Percentiles rank a stretch among this genome's conserved stretches.
Evolutionary conservation across 2,113 vertebrate genomes (phyloP).

Genomic region (Rhinolophus ferrumequinum): DNA sequence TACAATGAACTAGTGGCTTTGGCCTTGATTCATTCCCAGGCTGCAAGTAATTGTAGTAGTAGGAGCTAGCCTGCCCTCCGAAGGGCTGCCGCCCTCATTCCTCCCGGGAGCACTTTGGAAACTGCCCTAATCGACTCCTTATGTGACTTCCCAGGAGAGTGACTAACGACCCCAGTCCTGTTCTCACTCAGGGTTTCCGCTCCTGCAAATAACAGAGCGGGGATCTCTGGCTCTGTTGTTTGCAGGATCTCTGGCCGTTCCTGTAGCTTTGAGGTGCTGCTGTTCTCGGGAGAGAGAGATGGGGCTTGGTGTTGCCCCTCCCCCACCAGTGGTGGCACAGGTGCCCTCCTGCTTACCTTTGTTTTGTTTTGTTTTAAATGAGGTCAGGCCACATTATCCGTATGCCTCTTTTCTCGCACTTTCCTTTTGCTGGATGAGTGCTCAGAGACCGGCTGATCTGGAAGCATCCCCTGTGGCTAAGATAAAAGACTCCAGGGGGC

Average conservation of each 20-base stretch:
- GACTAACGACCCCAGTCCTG: fast-evolving
- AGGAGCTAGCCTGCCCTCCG: background rate
- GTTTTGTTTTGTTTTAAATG: background rate
- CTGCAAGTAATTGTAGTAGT: background rate
- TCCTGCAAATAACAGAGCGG: background rate
- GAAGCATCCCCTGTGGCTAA: background rate
- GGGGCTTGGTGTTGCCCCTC: background rate
- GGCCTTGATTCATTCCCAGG: background rate
- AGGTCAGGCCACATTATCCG: background rate
- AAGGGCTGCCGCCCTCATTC: background rate
- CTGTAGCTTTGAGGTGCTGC: background rate
- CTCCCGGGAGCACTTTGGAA: background rate
- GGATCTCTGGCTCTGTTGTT: background rate
- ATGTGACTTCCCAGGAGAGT: background rate
- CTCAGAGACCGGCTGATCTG: background rate
- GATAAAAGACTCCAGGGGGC: background rate
- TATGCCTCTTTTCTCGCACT: background rate
- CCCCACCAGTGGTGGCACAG: background rate
- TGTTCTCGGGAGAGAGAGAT: background rate
- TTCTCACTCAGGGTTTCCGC: background rate
- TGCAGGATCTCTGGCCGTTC: background rate
- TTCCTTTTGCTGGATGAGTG: background rate
- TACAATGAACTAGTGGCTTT: background rate
- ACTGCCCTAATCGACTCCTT: background rate
- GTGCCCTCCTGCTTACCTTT: background rate